Evolutionary conservation across 2,888 invertebrate genomes (phyloP).

Genomic region (Synergus umbraculus): DNA sequence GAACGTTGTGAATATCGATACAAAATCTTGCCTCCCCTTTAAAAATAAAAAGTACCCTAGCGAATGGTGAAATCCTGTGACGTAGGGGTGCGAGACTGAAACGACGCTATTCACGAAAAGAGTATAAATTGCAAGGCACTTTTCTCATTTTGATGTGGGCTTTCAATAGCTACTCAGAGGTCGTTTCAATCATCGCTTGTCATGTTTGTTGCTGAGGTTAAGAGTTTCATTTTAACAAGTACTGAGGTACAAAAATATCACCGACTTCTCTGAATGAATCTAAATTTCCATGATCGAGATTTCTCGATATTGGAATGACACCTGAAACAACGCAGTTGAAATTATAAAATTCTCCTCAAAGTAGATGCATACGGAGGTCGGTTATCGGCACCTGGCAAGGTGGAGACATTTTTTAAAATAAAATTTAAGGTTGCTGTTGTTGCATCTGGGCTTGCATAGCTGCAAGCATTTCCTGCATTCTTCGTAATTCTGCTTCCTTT

Average conservation of each 20-base stretch:
- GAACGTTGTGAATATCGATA: neutral
- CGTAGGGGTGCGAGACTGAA: slow-evolving; percentile 4
- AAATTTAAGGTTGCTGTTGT: slow-evolving; percentile 79
- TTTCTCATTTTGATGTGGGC: slow-evolving; percentile 48
- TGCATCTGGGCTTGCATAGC: slow-evolving; percentile 98
- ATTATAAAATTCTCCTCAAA: slow-evolving; percentile 8
- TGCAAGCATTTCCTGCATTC: slow-evolving; percentile 97
- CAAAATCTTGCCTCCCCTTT: neutral
- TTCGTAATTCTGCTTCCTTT: slow-evolving; percentile 93
- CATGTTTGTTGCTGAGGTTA: slow-evolving; percentile 51
- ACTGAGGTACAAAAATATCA: slow-evolving; percentile 52
- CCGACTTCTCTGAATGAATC: slow-evolving; percentile 12
- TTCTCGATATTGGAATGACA: neutral
- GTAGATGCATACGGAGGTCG: neutral
- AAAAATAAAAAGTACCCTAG: slow-evolving; percentile 1
- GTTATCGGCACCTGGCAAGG: slow-evolving; percentile 70
- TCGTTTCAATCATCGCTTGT: slow-evolving; percentile 48
- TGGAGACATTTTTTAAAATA: slow-evolving; percentile 52
- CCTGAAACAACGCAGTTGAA: neutral
- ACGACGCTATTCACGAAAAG: slow-evolving; percentile 30
- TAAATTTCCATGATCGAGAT: neutral
- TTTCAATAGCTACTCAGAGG: neutral
- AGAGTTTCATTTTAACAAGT: slow-evolving; percentile 45
- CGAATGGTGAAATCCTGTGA: slow-evolving; percentile 4
- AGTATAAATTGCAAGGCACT: slow-evolving; percentile 52